Percentiles rank a stretch among this genome's conserved stretches.
phyloP scores from a whole-genome alignment of 1,140 invertebrate genomes.

The Ridgeia piscesae region DNA sequence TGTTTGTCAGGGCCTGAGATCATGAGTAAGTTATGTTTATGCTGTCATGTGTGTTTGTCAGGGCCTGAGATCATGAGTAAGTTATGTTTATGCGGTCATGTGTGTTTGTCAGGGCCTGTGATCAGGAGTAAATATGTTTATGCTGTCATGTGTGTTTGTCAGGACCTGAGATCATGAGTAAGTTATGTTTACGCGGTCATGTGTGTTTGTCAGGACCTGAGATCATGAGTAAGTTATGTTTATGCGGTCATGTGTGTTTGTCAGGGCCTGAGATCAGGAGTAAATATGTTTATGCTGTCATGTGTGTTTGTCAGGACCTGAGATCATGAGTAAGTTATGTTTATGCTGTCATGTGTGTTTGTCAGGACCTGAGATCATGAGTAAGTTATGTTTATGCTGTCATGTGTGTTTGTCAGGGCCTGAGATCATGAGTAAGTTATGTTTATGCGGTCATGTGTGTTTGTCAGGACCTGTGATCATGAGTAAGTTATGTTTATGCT shows the following conservation, averaged over 20 bases:
- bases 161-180: conserved; percentile 99
- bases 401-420: conserved; percentile 69
- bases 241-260: too few species aligned
- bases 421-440: conserved; percentile 99
- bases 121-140: conserved; percentile 99
- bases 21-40: too few species aligned
- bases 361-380: conserved; percentile 97
- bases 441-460: too few species aligned
- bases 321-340: conserved; percentile 99
- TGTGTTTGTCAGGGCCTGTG: conserved; percentile 75
- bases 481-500: too few species aligned
- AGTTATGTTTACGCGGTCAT: too few species aligned
- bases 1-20: conserved; percentile 84
- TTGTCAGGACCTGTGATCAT: conserved; percentile 92
- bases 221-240: conserved; percentile 99
- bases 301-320: conserved; percentile 72
- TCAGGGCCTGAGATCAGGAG: conserved; percentile 98
- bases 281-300: too few species aligned
- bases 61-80: conserved; percentile 99
- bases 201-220: conserved; percentile 75
- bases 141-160: conserved; percentile 30
- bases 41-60: conserved; percentile 48
- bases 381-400: too few species aligned
- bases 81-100: too few species aligned
- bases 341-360: too few species aligned